These are phyloP conservation scores for Lucilia sericata DNA, from an alignment of 1,140 invertebrate species.

Conservation along the genomic window DNA sequence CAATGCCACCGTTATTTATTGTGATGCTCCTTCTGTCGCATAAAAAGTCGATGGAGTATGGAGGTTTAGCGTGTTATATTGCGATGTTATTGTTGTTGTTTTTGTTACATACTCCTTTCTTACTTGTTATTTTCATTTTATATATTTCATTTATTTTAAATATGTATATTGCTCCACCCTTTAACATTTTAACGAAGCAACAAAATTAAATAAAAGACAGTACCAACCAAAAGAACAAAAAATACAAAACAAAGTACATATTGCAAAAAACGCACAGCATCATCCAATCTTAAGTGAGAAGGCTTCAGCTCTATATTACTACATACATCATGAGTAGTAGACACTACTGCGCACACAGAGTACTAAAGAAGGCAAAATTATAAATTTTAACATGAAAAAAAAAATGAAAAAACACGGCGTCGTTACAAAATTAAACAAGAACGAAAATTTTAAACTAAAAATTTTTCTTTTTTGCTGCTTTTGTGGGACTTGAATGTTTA, in stretches of 20 bases:
- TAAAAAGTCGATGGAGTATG: not conserved
- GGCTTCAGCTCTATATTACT: not conserved
- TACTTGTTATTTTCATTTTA: not conserved
- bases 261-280: not conserved
- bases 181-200: conserved; percentile 29
- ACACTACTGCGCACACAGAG: not conserved
- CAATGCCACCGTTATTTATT: not conserved
- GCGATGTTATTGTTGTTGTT: conserved; percentile 1
- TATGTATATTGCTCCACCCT: conserved; percentile 26
- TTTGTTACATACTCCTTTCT: not conserved
- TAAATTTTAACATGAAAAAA: conserved; percentile 8
- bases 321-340: not conserved
- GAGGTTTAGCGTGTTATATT: conserved; percentile 19
- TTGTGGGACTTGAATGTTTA: too few species aligned
- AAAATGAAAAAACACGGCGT: not conserved
- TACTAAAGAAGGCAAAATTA: not conserved
- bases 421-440: conserved; percentile 1
- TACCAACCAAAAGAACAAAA: not conserved
- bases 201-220: conserved; percentile 21
- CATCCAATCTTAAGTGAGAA: conserved; percentile 10
- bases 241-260: not conserved
- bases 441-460: too few species aligned
- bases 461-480: too few species aligned
- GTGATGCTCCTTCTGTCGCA: not conserved
- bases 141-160: conserved; percentile 12